Evolutionary conservation across 2,797 vertebrate species (phyloP), one percentile per base, ranked within the genome.

Genomic region (Urosaurus nigricauda): DNA sequence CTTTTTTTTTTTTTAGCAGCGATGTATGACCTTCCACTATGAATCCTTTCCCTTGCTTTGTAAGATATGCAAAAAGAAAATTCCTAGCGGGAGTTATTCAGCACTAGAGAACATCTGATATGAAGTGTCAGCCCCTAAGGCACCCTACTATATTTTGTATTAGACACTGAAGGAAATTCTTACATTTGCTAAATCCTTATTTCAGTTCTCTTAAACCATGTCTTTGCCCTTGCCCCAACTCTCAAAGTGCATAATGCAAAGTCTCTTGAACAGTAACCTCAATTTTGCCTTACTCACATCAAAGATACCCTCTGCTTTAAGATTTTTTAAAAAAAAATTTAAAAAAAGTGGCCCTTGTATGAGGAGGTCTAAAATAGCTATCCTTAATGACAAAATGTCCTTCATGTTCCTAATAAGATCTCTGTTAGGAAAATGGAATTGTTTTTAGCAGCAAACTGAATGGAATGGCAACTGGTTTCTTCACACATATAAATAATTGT

Each of bases 391-490:
- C 47, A 73, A 74, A 5, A 35, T 70, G 84, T 77, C 86, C 80
- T 43, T 79, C 0, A 79, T 84, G 86, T 71, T 86, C 47, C 60
- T 60, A 80, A 87, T 87, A 71, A 60, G 40, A 82, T 47, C 2
- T 35, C 51, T 80, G 73, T n/a, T 60, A 60, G 47, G 35, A 83
- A 93, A 93, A 85, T 53, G 65, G 53, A 84, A 43, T n/a, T 78
- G 90, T 65, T 87, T 94, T 88, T 84, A 83, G 9, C 47, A 87
- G 80, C 35, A 83, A 86, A 77, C 29, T 79, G 87, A 70, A 90
- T 88, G 71, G 47, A 86, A 19, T 13, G 83, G 85, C 65, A 24
- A 80, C 85, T 60, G 87, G 88, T 75, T 93, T 56, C 83, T 68
- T 73, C 9, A 81, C 11, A 21, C 14, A 0, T 35, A 47, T 29